These are phyloP conservation scores for Noctuana brunneofusca DNA, from an alignment of 2,888 invertebrate species.

Conservation along the genomic window DNA sequence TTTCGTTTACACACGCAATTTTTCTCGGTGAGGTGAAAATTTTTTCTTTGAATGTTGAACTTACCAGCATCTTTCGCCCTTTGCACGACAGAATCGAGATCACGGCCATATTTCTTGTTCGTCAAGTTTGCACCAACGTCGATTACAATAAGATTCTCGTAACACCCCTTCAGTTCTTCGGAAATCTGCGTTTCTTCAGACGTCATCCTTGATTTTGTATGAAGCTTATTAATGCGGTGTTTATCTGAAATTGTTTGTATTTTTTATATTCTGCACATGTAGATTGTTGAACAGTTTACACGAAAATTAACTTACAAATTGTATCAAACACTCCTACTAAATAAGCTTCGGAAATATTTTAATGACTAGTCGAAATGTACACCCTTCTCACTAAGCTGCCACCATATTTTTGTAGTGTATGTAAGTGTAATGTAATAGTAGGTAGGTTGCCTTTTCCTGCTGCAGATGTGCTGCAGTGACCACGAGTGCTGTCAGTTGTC, in stretches of 20 bases:
- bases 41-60: slow-evolving; percentile 34
- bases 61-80: slow-evolving; percentile 95
- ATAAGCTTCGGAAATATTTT: slow-evolving; percentile 73
- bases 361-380: slow-evolving; percentile 71
- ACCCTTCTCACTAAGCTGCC: slow-evolving; percentile 76
- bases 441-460: too few species aligned
- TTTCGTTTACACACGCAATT: slow-evolving; percentile 44
- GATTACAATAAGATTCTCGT: slow-evolving; percentile 95
- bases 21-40: slow-evolving; percentile 19
- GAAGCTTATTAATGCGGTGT: slow-evolving; percentile 79
- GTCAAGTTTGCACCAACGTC: slow-evolving; percentile 97
- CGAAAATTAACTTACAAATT: slow-evolving; percentile 66
- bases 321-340: slow-evolving; percentile 81
- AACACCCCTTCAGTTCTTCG: slow-evolving; percentile 88
- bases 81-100: slow-evolving; percentile 95
- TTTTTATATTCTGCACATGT: slow-evolving; percentile 6
- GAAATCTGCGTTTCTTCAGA: slow-evolving; percentile 78
- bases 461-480: too few species aligned
- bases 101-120: slow-evolving; percentile 95
- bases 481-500: neutral
- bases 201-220: slow-evolving; percentile 75
- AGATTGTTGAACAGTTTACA: slow-evolving; percentile 13
- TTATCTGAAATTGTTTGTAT: slow-evolving; percentile 59
- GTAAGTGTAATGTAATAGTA: neutral
- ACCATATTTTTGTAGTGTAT: slow-evolving; percentile 70